Conservation (phyloP, 2,888 invertebrate species). For the Neelides folsomi region DNA sequence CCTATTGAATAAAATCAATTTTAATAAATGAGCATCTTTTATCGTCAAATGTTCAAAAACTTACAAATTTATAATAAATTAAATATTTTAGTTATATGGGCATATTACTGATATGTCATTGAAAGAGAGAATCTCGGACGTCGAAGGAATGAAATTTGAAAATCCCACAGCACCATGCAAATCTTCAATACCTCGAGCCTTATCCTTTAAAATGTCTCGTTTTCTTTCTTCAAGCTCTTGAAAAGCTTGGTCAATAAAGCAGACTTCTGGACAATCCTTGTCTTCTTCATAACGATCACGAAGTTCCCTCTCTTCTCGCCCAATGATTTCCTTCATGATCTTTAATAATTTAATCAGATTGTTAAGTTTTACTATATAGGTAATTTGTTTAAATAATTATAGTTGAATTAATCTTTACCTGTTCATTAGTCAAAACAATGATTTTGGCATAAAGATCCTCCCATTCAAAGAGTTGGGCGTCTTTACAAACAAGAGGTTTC, state of each 20-base stretch:
- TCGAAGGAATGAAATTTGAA: too few species aligned
- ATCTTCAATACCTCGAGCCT: too few species aligned
- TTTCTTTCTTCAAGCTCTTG: conserved; percentile 49
- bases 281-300: conserved; percentile 45
- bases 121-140: too few species aligned
- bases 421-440: conserved; percentile 53
- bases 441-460: conserved; percentile 59
- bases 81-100: too few species aligned
- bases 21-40: too few species aligned
- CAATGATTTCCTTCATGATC: conserved; percentile 53
- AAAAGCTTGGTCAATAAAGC: conserved; percentile 74
- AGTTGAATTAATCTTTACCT: conserved; percentile 41
- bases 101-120: too few species aligned
- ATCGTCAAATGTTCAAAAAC: too few species aligned
- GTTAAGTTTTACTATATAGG: not conserved
- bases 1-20: too few species aligned
- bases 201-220: conserved; percentile 13
- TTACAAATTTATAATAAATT: too few species aligned
- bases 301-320: conserved; percentile 58
- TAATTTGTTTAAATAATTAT: not conserved
- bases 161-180: too few species aligned
- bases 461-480: conserved; percentile 12
- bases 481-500: conserved; percentile 37
- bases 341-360: conserved; percentile 32
- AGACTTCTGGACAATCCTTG: conserved; percentile 60